Evolutionary conservation across 2,797 vertebrate genomes (phyloP).

Genomic region (Peromyscus attwateri): DNA sequence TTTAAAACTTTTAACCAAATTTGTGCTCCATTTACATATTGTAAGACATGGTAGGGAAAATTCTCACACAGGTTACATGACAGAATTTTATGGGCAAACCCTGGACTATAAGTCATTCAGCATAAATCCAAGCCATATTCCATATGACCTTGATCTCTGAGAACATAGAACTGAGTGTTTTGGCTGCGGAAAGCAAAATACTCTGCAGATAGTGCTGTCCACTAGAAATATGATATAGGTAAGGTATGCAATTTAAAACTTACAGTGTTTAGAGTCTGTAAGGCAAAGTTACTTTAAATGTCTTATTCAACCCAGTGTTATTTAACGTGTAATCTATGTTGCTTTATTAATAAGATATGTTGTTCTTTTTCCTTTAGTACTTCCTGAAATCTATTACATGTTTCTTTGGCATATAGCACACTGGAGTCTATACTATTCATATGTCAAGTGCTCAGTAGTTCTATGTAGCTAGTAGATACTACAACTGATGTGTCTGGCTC

Average conservation of each 20-base stretch:
- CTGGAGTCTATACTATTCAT: background rate
- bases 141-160: background rate
- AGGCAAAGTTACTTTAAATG: constrained; percentile 24
- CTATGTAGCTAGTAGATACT: background rate
- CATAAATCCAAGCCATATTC: background rate
- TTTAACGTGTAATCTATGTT: background rate
- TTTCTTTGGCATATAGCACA: background rate
- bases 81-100: background rate
- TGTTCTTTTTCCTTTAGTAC: background rate
- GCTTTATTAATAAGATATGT: background rate
- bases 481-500: background rate
- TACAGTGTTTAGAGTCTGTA: background rate
- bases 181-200: background rate
- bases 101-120: background rate
- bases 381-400: background rate
- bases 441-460: background rate
- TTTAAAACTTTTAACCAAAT: background rate
- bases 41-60: background rate
- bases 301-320: background rate
- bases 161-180: background rate
- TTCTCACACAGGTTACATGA: background rate
- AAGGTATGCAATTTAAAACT: background rate
- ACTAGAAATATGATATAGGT: background rate
- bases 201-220: background rate
- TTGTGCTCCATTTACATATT: background rate